Conservation (phyloP, 2,113 vertebrate genomes). For the Dendrocopos noguchii region DNA sequence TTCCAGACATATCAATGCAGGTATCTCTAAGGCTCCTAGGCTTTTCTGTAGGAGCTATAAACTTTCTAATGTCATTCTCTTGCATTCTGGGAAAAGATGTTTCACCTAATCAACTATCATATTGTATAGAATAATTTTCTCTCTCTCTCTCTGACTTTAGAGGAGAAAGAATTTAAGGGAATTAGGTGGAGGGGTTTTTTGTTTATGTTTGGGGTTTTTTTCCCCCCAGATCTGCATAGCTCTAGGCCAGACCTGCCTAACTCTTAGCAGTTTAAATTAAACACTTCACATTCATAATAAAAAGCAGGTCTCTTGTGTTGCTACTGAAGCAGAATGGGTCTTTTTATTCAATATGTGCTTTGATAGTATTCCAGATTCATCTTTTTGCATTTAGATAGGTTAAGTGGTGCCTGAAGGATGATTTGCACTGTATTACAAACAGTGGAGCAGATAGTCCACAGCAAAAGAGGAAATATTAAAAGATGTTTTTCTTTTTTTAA, state of each 20-base stretch:
- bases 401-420: constrained; percentile 1
- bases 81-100: not conserved
- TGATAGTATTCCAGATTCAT: constrained; percentile 39
- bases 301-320: constrained; percentile 2
- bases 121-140: not conserved
- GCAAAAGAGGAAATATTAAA: constrained; percentile 27
- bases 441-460: not conserved
- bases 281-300: constrained; percentile 29
- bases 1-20: not conserved
- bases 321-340: constrained; percentile 1
- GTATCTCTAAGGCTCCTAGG: not conserved
- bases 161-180: not conserved
- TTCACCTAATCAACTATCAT: not conserved
- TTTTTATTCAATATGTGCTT: constrained; percentile 23
- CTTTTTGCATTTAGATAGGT: constrained; percentile 24
- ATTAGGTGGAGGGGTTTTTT: not conserved
- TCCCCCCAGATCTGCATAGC: not conserved
- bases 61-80: not conserved
- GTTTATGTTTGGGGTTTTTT: not conserved
- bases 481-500: not conserved
- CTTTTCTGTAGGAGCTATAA: not conserved
- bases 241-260: constrained; percentile 23
- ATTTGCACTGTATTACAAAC: not conserved
- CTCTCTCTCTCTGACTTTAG: not conserved
- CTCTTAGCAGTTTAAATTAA: constrained; percentile 53